Evolutionary conservation across 2,888 invertebrate genomes (phyloP), one percentile per base, ranked within the genome.

Genomic region (Anthophora plumipes): DNA sequence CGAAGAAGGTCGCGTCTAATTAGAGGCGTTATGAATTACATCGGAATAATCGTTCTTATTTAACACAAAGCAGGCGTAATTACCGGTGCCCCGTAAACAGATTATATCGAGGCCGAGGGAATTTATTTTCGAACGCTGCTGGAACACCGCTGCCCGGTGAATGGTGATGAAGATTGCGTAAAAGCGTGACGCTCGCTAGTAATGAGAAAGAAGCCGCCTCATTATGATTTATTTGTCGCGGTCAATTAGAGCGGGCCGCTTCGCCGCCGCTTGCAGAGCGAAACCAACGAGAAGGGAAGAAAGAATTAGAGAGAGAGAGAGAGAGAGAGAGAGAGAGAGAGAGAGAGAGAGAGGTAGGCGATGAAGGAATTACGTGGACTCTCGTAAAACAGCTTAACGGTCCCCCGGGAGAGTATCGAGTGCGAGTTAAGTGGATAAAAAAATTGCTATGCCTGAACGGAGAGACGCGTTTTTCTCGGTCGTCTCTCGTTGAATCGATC

Each of bases 161-260:
- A 88, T 84, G 84, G 85, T 67, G 84, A 82, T 80, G 84, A 87
- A 85, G 85, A 87, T 87, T 84, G 83, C 88, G 86, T 84, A 85
- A 88, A 85, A 87, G 83, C 86, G 84, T 85, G 84, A 87, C 82
- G 85, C 80, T 77, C 67, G 86, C 77, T 69, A 71, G 82, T 87
- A 82, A 87, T 87, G 86, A 84, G 84, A 87, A 86, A 86, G 88
- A 82, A 84, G 87, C 84, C 82, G 82, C 82, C 84, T 88, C 88
- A 84, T 87, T 88, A 88, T 88, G 88, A 88, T 87, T 87, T 87
- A 87, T 87, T 88, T 88, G 87, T 87, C 88, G 86, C 87, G 87
- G 86, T 85, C 88, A 88, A 87, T 87, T 87, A 87, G 77, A 88
- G 75, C 87, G 77, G 75, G 64, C 64, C 66, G 78, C 50, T 60